Conservation (phyloP, 2,797 vertebrate genomes). For the Acipenser ruthenus region DNA sequence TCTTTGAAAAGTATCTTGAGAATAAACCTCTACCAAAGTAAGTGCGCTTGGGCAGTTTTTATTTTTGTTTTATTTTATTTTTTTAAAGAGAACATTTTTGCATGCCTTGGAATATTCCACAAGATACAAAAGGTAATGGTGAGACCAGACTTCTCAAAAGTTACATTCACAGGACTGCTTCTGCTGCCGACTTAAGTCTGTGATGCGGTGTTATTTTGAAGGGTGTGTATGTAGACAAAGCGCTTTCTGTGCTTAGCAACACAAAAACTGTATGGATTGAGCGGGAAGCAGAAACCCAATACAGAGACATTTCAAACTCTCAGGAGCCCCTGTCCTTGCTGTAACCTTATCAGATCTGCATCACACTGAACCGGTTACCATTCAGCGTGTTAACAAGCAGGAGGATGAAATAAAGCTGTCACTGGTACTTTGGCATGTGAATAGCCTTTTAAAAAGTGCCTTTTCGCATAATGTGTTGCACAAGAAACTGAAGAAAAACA, state of each 20-base stretch:
- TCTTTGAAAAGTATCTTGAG: too few species aligned
- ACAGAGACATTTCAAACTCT: conserved; percentile 27
- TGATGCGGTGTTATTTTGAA: too few species aligned
- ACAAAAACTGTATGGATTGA: conserved; percentile 24
- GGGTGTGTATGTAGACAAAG: conserved; percentile 15
- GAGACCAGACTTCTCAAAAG: too few species aligned
- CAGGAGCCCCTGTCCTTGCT: conserved; percentile 53
- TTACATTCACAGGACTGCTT: too few species aligned
- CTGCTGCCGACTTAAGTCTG: too few species aligned
- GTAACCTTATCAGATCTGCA: conserved; percentile 72
- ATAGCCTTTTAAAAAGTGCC: conserved; percentile 47
- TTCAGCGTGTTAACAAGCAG: conserved; percentile 71
- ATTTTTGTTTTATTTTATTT: too few species aligned
- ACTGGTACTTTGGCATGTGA: conserved; percentile 47
- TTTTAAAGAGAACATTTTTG: too few species aligned
- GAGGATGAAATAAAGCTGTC: conserved; percentile 65
- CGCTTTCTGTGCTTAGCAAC: conserved; percentile 17
- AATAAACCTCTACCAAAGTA: too few species aligned
- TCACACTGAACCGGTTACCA: conserved; percentile 56
- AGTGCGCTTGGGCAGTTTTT: too few species aligned
- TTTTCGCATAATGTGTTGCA: conserved; percentile 43
- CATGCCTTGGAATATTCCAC: too few species aligned
- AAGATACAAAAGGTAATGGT: too few species aligned
- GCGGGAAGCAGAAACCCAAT: conserved; percentile 24
- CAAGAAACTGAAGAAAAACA: conserved; percentile 37